Conservation (phyloP, 2,888 invertebrate species). For the Meteorus colon region DNA sequence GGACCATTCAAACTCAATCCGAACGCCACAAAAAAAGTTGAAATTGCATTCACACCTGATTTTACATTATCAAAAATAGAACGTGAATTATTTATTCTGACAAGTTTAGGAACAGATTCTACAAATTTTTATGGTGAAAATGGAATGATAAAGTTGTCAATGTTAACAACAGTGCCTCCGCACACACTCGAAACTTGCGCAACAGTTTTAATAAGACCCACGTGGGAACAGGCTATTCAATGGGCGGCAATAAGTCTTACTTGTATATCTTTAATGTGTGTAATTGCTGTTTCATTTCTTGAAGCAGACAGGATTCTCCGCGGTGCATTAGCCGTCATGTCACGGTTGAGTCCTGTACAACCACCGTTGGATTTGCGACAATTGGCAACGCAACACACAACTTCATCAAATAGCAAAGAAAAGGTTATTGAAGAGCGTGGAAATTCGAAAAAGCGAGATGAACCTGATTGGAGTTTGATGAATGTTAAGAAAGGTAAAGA, state of each 20-base stretch:
- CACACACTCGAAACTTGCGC: constrained; percentile 82
- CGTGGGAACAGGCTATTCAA: constrained; percentile 84
- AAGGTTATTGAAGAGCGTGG: constrained; percentile 65
- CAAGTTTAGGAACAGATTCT: constrained; percentile 74
- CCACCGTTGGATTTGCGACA: constrained; percentile 79
- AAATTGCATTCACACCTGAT: constrained; percentile 92
- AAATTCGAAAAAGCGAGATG: constrained; percentile 58
- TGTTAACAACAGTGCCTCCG: constrained; percentile 76
- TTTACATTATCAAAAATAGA: constrained; percentile 86
- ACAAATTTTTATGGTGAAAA: constrained; percentile 46
- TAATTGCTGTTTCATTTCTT: constrained; percentile 80
- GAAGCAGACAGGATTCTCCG: constrained; percentile 83
- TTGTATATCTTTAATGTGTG: constrained; percentile 78
- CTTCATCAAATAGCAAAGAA: constrained; percentile 44
- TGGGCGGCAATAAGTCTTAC: constrained; percentile 78
- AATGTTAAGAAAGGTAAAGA: constrained; percentile 65
- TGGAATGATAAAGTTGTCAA: constrained; percentile 61
- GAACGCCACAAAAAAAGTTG: constrained; percentile 84
- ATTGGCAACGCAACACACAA: constrained; percentile 63
- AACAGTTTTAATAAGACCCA: constrained; percentile 81
- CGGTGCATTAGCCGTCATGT: constrained; percentile 74
- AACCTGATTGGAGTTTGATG: constrained; percentile 66
- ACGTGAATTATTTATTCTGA: constrained; percentile 78
- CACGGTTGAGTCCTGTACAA: constrained; percentile 76
- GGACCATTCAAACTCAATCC: constrained; percentile 81